Base-by-base conservation (phyloP, 2,888 invertebrate species). In the Agonopterix alstromeriana region DNA sequence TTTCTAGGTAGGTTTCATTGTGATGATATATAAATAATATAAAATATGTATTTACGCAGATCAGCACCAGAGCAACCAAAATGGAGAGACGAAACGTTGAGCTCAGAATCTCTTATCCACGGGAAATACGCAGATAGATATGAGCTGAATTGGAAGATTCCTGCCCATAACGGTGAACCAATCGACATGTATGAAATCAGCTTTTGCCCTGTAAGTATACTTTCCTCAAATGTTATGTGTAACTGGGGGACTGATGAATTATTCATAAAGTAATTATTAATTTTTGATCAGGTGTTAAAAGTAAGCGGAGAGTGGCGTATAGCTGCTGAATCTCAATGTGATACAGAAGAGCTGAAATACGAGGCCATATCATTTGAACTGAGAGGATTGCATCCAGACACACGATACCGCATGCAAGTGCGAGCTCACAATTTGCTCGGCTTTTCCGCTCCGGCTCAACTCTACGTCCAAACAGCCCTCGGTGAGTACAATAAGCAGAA, bases 151-250 rank as follows among this genome's bases (percentile, higher is more conserved):
- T 97, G 97, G 97, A 92, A 92, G 64, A 92, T 94, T 46, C 97
- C 97, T 0, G 93, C 94, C 46, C 95, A 97, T 71, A 97, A 97
- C 79, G 97, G 97, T 8, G 96, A 96, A 80, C 94, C 94, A 27
- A 97, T 97, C 67, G 94, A 95, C 70, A 90, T 90, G 76, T 97
- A 97, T 79, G 91, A 93, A 75, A 91, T 97, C 56, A 92, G 90
- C 73, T 95, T 93, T 78, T 96, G 96, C 76, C 92, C 93, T 71
- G 95, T 96, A 89, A 92, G 81, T 79, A 45, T 40, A 38, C 5
- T 38, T 38, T 5, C 38, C n/a, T 38, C 38, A n/a, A 38, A 38
- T n/a, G n/a, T 38, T 38, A 3, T 38, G 38, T 38, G 38, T n/a
- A 38, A 27, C 27, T 27, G n/a, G n/a, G n/a, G n/a, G n/a, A n/a